A percentile compares a stretch with the other conserved stretches of the same genome.
These are phyloP conservation scores for Aythya baeri DNA, from an alignment of 2,113 vertebrate genomes.

Conservation along the genomic window DNA sequence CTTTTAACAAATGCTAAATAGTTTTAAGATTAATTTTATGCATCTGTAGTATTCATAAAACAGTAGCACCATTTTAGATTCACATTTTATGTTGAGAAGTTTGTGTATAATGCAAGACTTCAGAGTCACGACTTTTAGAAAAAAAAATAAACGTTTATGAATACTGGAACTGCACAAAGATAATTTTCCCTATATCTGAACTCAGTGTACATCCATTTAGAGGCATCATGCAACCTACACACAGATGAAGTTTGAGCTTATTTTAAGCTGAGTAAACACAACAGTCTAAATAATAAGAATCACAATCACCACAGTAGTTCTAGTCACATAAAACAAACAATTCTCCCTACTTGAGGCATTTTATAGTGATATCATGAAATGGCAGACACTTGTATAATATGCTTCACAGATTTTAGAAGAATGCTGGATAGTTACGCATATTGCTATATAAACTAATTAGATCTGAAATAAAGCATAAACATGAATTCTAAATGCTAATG, in stretches of 20 bases:
- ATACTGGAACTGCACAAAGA: neutral
- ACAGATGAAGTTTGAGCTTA: neutral
- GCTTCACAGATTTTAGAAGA: constrained; percentile 45
- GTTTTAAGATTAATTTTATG: neutral
- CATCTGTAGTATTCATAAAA: neutral
- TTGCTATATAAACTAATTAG: neutral
- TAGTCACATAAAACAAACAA: constrained; percentile 42
- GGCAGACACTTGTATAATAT: constrained; percentile 32
- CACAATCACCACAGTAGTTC: constrained; percentile 26
- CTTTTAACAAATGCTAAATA: neutral
- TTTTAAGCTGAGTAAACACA: neutral
- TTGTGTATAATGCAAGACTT: neutral
- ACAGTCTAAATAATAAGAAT: neutral
- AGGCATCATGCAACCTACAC: neutral
- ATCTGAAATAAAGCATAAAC: neutral
- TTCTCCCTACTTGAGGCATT: neutral
- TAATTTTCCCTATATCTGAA: neutral
- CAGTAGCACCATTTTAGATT: neutral
- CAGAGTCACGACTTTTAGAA: neutral
- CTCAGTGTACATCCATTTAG: neutral
- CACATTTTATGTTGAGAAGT: neutral
- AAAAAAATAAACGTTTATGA: neutral
- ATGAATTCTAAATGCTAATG: neutral
- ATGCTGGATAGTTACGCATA: constrained; percentile 16
- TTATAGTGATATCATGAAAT: constrained; percentile 35